Percentiles rank a stretch among this genome's conserved stretches.
phyloP scores from a whole-genome alignment of 2,113 vertebrate species.

The Bombycilla garrulus region DNA sequence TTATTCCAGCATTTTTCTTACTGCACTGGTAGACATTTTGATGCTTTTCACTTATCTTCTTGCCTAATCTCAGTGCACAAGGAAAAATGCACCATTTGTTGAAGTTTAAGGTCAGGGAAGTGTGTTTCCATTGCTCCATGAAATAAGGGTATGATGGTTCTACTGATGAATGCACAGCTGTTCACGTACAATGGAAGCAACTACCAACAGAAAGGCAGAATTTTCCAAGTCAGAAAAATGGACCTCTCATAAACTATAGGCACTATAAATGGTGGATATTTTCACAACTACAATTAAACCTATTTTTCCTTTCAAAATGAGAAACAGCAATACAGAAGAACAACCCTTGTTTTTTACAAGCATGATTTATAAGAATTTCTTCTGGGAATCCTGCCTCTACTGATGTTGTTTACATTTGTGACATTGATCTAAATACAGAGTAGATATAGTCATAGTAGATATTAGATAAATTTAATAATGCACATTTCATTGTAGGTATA shows the following conservation, averaged over 20 bases:
- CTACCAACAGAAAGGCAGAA: background rate
- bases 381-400: background rate
- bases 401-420: background rate
- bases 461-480: background rate
- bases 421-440: background rate
- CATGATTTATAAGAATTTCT: background rate
- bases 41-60: background rate
- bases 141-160: background rate
- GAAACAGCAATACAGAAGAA: background rate
- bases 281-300: background rate
- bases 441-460: background rate
- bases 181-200: background rate
- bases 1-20: background rate
- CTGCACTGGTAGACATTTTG: background rate
- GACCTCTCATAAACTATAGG: background rate
- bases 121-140: background rate
- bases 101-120: background rate
- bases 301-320: background rate
- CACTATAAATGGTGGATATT: background rate
- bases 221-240: background rate
- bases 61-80: background rate
- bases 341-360: fast-evolving
- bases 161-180: background rate
- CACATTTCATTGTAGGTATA: background rate
- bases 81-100: background rate